phyloP scores from a whole-genome alignment of 2,113 vertebrate genomes.

The Forbesichthys papilliferus region DNA sequence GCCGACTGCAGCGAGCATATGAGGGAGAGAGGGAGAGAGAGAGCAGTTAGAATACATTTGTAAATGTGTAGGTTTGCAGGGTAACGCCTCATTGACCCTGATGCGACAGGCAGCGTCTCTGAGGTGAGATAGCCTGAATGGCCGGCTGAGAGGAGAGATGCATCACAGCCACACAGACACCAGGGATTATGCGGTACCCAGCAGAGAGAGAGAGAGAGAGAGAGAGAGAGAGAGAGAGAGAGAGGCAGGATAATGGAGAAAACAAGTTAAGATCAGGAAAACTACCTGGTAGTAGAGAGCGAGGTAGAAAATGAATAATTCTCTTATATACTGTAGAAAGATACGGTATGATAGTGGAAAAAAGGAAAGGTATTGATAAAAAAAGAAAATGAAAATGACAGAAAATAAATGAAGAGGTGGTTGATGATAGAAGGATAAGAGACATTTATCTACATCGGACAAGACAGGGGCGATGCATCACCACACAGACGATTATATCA shows the following conservation, averaged over 20 bases:
- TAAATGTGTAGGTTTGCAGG: conserved; percentile 45
- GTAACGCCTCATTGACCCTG: conserved; percentile 51
- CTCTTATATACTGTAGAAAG: background rate
- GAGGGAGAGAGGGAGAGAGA: conserved; percentile 15
- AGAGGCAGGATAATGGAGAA: background rate
- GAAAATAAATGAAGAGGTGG: background rate
- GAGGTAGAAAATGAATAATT: background rate
- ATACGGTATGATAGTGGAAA: background rate
- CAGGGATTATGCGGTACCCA: conserved; percentile 56
- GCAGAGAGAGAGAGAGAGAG: conserved; percentile 6
- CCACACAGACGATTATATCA: no score
- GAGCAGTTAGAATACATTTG: conserved; percentile 31
- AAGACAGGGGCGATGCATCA: no score
- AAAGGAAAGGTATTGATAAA: background rate
- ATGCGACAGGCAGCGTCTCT: conserved; percentile 46
- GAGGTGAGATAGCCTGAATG: conserved; percentile 55
- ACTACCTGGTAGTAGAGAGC: no score
- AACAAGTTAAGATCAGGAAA: background rate
- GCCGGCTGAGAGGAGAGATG: conserved; percentile 51
- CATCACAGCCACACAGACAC: conserved; percentile 59
- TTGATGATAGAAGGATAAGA: background rate
- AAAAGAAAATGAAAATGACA: background rate
- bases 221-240: conserved; percentile 4
- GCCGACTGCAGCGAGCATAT: conserved; percentile 78
- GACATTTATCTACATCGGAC: no score